Base-by-base conservation (phyloP, 2,113 vertebrate genomes). In the Ceyx cyanopectus region DNA sequence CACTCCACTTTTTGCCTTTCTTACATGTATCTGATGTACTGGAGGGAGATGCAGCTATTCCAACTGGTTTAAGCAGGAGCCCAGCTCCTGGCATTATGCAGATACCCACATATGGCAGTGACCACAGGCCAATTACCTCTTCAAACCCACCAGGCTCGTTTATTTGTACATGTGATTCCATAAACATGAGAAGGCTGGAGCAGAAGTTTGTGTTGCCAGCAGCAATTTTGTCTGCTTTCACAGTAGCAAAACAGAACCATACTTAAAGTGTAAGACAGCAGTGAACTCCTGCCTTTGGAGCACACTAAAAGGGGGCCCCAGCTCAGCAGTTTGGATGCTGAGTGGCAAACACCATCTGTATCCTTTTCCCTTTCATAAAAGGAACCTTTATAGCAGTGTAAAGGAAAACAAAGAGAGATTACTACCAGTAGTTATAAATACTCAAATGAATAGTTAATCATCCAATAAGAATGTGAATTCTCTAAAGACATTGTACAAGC, bases 341-440 rank as follows among this genome's bases (percentile, higher is more conserved):
- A 96, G 87, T 94, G 68, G 96, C 95, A 97, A 96, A 95, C 95
- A 97, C 97, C 95, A 97, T 96, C 97, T 96, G 95, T 95, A 97
- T 97, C 97, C 97, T 97, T 96, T 97, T 97, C 95, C 97, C 95
- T 89, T 95, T 87, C 92, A 95, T 97, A 97, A 97, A 97, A 96
- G 94, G 96, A 96, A 95, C 91, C 91, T 97, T 97, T 96, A 96
- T 93, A 89, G 92, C 41, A 93, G 82, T 21, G 73, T 78, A 95
- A 96, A 96, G 87, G 88, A 96, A 96, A 96, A 95, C 94, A 96
- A 96, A 96, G 92, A 60, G 87, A 96, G 87, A 91, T 87, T 93
- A 95, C 75, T 89, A 86, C 45, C 80, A 89, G 87, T 87, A 95
- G 90, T 89, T 92, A 93, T 70, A 90, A 89, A 94, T 92, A 92